phyloP scores from a whole-genome alignment of 2,113 vertebrate species.

The Ursus arctos region DNA sequence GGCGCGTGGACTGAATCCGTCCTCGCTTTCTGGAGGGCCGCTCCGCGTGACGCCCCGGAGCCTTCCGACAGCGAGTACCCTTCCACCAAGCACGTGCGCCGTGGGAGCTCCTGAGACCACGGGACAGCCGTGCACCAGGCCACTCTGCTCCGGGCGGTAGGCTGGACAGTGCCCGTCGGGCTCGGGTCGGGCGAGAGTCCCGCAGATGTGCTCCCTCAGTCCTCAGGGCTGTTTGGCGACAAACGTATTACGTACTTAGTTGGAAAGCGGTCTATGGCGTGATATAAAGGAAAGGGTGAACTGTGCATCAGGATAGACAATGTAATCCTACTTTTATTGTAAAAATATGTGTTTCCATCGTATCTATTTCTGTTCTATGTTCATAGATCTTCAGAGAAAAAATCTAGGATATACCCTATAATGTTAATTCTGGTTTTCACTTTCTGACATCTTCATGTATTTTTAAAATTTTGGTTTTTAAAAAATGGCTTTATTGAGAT shows the following conservation, averaged over 20 bases:
- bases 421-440: slow-evolving; percentile 7
- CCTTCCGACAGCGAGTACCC: too few relatives aligned
- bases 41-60: fast-evolving
- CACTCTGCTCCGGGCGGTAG: too few relatives aligned
- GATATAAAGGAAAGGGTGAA: neutral
- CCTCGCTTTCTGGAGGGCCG: neutral
- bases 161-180: neutral
- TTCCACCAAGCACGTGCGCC: neutral
- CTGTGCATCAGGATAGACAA: neutral
- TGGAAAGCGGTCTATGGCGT: neutral
- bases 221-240: too few relatives aligned
- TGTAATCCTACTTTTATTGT: neutral
- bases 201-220: neutral
- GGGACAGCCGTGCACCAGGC: neutral
- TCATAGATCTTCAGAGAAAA: neutral
- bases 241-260: neutral
- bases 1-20: neutral
- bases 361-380: neutral
- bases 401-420: neutral
- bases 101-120: neutral
- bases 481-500: neutral
- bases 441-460: slow-evolving; percentile 1
- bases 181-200: neutral
- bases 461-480: slow-evolving; percentile 23
- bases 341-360: neutral